Conservation (phyloP, 2,113 vertebrate species). For the cattle (Bos taurus) region ARS-UCD2.0 NC_037335.1:54480001-54480500, state of each 20-base stretch:
- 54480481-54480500: constrained; percentile 47
- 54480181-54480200: background rate
- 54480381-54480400: background rate
- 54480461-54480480: constrained; percentile 46
- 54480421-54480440: constrained; percentile 39
- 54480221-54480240: background rate
- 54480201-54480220: background rate
- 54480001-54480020: background rate
- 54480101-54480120: background rate
- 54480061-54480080: background rate
- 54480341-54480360: background rate
- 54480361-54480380: background rate
- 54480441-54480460: constrained; percentile 56
- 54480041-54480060: background rate
- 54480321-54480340: constrained; percentile 7
- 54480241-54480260: background rate
- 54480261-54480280: constrained; percentile 28
- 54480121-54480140: background rate
- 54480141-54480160: background rate
- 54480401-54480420: constrained; percentile 10
- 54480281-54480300: background rate
- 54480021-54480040: constrained; percentile 13
- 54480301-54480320: background rate
- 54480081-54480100: background rate
- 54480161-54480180: constrained; percentile 5